These are phyloP conservation scores for Eupeodes corollae DNA, from an alignment of 1,140 invertebrate genomes.

Conservation along the genomic window DNA sequence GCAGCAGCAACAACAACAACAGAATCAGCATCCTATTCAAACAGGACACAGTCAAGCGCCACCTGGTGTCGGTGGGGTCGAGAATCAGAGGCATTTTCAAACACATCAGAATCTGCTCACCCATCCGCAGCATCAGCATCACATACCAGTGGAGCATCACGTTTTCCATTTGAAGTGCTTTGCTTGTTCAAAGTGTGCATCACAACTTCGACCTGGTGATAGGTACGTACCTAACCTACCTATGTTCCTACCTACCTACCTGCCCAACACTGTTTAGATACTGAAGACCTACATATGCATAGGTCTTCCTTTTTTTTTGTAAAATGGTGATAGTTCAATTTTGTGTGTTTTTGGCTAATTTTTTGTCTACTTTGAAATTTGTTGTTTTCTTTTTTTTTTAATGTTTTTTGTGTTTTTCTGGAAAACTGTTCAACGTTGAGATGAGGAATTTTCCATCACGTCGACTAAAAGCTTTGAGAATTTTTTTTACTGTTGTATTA, in stretches of 20 bases:
- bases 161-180: constrained; percentile 94
- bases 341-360: no score
- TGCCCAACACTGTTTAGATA: background rate
- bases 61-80: no score
- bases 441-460: no score
- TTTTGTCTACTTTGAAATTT: background rate
- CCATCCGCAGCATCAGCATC: background rate
- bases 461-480: no score
- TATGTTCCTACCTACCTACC: background rate
- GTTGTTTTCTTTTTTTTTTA: background rate
- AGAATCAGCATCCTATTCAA: background rate
- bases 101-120: background rate
- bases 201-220: constrained; percentile 76
- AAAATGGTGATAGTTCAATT: no score
- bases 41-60: no score
- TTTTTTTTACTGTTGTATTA: no score
- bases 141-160: background rate
- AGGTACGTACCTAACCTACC: constrained; percentile 42
- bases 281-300: background rate
- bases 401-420: background rate
- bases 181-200: constrained; percentile 81
- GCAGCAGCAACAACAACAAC: background rate
- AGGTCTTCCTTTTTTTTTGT: background rate
- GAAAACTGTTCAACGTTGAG: no score
- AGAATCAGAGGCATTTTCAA: no score